Evolutionary conservation across 1,140 invertebrate genomes (phyloP), one percentile per base, ranked within the genome.

Genomic region (Lethrus apterus): DNA sequence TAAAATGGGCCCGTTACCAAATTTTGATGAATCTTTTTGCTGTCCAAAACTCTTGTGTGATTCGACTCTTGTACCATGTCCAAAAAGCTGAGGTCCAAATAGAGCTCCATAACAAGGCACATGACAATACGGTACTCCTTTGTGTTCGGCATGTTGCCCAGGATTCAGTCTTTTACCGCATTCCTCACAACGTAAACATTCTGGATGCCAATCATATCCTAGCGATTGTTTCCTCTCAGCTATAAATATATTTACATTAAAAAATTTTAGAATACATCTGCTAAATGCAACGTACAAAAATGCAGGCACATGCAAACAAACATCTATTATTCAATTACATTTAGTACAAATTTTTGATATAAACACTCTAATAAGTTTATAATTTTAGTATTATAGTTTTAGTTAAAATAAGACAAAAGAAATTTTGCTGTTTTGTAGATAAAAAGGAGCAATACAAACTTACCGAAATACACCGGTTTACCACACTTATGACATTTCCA

Each of bases 141-240:
- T 90, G 65, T 92, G 88, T 84, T 93, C 89, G 40, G 86, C 86
- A 75, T 93, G 89, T 62, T 86, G 83, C 20, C 90, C 90, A 46
- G 88, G 83, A 65, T 90, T 83, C 24, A 94, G 69, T n/a, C 87
- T 75, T 68, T 93, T 93, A 4, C 84, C 85, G 69, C 90, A 94
- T 69, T 93, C 90, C 60, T 86, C 83, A 67, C 90, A 94, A 46
- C 83, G 74, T 50, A 94, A 74, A 72, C 90, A 93, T 64, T 89
- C 84, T 33, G 88, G 83, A 76, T 93, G 90, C 89, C 90, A 94
- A 63, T 93, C 89, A 63, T 91, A 92, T 14, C 90, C 90, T 32
- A 93, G 65, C 3, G 89, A 93, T 61, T 90, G 85, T 69, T 90
- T 90, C 56, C 89, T 77, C 73, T 93, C 90, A 60, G 89, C 90